Base-by-base conservation (phyloP, 35 echinoderm and acorn worm genomes). In the Chiridota heheva region DNA sequence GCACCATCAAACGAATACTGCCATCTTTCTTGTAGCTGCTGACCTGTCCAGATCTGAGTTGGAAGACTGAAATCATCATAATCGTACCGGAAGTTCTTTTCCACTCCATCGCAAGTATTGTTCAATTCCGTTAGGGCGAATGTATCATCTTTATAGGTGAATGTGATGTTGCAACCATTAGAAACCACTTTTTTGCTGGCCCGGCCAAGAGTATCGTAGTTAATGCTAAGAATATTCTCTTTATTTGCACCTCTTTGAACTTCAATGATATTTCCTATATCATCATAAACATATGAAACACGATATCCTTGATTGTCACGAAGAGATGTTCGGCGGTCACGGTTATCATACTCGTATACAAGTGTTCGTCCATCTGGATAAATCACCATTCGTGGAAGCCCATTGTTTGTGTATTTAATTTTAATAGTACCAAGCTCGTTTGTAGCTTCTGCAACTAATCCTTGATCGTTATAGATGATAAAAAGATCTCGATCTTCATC, bases 371-470 rank as follows among this genome's bases (percentile, higher is more conserved):
- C 85, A n/a, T 88, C 72, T 0, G 74, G 85, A 70, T 88, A 88
- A 15, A 39, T 25, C 10, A 88, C 85, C 31, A 57, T 80, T 42
- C 42, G 38, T 36, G 85, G 85, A 5, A 43, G 26, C 24, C 75
- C 85, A 22, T 46, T 20, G 0, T n/a, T 31, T 38, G 75, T 88
- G 60, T 88, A 88, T 15, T 36, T 72, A 25, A 88, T 81, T 12
- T 24, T 44, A 1, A 88, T 70, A 8, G 75, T 88, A 42, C 85
- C 85, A 28, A 88, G 44, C 41, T 31, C 38, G 45, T 88, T 88
- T 18, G 85, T 80, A 26, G 85, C 85, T 26, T 88, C 63, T 0
- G 65, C 70, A 7, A 88, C 85, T 44, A 88, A 88, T 34, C 85
- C 85, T 41, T 76, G 56, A 13, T 88, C 62, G 33, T 88, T 36